These are phyloP conservation scores for Tachystola acroxantha DNA, from an alignment of 2,888 invertebrate species.

Conservation along the genomic window DNA sequence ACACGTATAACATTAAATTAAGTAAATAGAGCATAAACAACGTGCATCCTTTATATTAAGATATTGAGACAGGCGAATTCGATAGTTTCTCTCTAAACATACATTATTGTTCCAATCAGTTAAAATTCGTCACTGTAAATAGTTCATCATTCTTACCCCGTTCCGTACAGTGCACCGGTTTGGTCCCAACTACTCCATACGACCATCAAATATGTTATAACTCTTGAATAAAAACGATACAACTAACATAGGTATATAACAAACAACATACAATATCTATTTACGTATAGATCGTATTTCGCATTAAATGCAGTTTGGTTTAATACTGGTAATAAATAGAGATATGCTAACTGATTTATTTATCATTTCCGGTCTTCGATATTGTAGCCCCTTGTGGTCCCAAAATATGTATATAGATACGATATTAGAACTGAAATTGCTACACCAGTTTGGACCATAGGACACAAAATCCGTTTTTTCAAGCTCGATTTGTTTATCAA, in stretches of 20 bases:
- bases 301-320: conserved; percentile 57
- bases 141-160: conserved; percentile 43
- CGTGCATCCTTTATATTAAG: conserved; percentile 33
- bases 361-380: conserved; percentile 20
- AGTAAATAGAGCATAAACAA: conserved; percentile 19
- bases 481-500: not conserved
- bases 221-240: conserved; percentile 26
- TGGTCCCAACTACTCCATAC: conserved; percentile 53
- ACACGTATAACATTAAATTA: conserved; percentile 23
- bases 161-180: conserved; percentile 65
- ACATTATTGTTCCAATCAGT: conserved; percentile 24
- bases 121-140: conserved; percentile 34
- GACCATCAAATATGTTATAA: conserved; percentile 18
- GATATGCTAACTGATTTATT: conserved; percentile 71
- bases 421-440: conserved; percentile 3
- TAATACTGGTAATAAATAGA: conserved; percentile 48
- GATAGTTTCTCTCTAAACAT: conserved; percentile 8
- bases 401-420: conserved; percentile 17
- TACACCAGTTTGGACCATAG: conserved; percentile 10
- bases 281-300: conserved; percentile 60
- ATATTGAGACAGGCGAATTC: conserved; percentile 51
- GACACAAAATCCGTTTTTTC: too few relatives aligned
- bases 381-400: conserved; percentile 31
- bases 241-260: conserved; percentile 36
- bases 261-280: conserved; percentile 23